Conservation (phyloP, 2,888 invertebrate species). For the Meandrusa payeni region DNA sequence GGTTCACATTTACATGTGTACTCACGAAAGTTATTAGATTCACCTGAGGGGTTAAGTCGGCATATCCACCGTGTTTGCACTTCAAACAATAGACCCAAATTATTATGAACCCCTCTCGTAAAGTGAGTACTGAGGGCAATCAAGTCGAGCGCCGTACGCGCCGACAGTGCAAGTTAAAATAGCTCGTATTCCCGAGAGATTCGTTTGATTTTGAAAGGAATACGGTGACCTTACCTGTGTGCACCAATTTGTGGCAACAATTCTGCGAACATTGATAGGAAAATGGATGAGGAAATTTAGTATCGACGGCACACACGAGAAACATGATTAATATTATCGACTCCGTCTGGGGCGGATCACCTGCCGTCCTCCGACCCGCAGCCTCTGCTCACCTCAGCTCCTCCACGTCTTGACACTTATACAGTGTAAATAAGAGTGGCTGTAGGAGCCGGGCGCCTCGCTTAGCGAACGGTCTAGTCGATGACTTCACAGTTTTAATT, state of each 20-base stretch:
- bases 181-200: conserved; percentile 1
- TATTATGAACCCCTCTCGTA: conserved; percentile 48
- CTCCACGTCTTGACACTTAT: no score
- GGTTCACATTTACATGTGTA: conserved; percentile 17
- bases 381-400: no score
- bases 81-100: conserved; percentile 63
- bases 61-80: conserved; percentile 49
- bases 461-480: no score
- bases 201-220: conserved; percentile 1
- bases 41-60: conserved; percentile 60
- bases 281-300: conserved; percentile 24
- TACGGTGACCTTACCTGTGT: not conserved
- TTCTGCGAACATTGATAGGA: conserved; percentile 19
- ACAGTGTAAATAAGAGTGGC: no score
- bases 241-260: conserved; percentile 10
- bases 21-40: conserved; percentile 58
- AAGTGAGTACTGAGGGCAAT: conserved; percentile 19
- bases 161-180: not conserved
- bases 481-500: no score
- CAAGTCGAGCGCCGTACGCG: conserved; percentile 7
- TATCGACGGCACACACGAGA: conserved; percentile 19
- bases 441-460: no score
- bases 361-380: no score
- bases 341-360: conserved; percentile 11
- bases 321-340: conserved; percentile 23